Conservation (phyloP, 2,797 vertebrate genomes). For the Carcharodon carcharias region DNA sequence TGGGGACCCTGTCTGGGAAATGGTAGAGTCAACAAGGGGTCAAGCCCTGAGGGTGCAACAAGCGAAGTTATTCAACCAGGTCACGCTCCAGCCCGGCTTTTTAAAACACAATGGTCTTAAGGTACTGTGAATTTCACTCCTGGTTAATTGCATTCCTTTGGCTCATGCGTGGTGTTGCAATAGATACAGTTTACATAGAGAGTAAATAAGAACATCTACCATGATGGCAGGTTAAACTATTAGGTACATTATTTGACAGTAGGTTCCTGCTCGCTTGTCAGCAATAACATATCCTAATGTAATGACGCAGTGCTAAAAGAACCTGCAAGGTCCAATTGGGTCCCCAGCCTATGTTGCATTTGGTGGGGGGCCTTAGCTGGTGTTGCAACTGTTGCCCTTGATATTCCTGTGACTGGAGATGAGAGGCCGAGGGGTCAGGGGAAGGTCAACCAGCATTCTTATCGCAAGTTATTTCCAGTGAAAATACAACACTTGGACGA, state of each 20-base stretch:
- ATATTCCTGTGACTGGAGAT: neutral
- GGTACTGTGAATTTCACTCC: neutral
- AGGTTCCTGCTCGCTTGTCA: neutral
- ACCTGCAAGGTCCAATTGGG: neutral
- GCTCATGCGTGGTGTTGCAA: neutral
- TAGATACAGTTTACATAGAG: neutral
- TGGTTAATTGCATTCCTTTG: neutral
- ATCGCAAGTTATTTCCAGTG: too few relatives aligned
- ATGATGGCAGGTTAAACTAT: neutral
- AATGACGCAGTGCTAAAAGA: neutral
- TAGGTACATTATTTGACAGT: neutral
- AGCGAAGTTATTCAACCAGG: neutral
- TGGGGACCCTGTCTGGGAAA: too few relatives aligned
- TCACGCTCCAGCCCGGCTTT: too few relatives aligned
- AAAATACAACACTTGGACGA: neutral
- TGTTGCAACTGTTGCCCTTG: neutral
- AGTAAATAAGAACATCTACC: neutral
- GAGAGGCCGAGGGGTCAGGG: neutral
- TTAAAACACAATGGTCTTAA: neutral
- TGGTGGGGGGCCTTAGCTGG: neutral
- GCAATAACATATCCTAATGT: neutral
- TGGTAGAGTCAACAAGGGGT: neutral
- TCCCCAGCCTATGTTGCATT: neutral
- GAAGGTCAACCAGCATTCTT: neutral
- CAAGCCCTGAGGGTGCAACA: neutral